Evolutionary conservation across 2,888 invertebrate genomes (phyloP), one percentile per base, ranked within the genome.

Genomic region (Andricus curvator): DNA sequence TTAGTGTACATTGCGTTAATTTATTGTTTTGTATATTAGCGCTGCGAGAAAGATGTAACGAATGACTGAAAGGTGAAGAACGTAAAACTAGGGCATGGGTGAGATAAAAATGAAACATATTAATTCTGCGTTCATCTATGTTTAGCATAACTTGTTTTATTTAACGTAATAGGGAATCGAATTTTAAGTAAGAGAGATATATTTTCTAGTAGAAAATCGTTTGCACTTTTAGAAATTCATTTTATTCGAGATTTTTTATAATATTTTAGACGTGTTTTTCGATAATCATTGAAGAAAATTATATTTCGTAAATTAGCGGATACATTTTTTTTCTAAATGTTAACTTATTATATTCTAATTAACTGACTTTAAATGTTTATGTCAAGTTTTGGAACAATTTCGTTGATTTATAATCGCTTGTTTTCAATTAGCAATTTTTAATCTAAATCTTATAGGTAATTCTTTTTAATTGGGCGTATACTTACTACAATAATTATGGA

Each of bases 11-110:
- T 86, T 85, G 85, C 86, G 83, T 84, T 90, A 88, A 90, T 89
- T 89, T 89, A 90, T 91, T 88, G 85, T 90, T 90, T 90, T 88
- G 86, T 90, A 87, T 86, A 83, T 82, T 81, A 62, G 62, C 77
- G 77, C 77, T 62, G 64, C 66, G 70, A 82, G 70, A 56, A 56
- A 67, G 17, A 83, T 79, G 79, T n/a, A 13, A 56, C 15, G 56
- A 74, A 56, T 74, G 74, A 74, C 74, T 74, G 74, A 33, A 33
- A 48, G 33, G 20, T 29, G 29, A 70, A 51, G 68, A 68, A 33
- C 51, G 20, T 51, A 20, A 74, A 60, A 37, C n/a, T 56, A 60
- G 37, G 15, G 74, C 15, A 17, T 77, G 44, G 22, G 33, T 65
- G 77, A 41, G 11, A 64, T 2, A 33, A 41, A 56, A 37, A 77